These are phyloP conservation scores for Salarias fasciatus DNA, from an alignment of 2,797 vertebrate species.

Conservation along the genomic window DNA sequence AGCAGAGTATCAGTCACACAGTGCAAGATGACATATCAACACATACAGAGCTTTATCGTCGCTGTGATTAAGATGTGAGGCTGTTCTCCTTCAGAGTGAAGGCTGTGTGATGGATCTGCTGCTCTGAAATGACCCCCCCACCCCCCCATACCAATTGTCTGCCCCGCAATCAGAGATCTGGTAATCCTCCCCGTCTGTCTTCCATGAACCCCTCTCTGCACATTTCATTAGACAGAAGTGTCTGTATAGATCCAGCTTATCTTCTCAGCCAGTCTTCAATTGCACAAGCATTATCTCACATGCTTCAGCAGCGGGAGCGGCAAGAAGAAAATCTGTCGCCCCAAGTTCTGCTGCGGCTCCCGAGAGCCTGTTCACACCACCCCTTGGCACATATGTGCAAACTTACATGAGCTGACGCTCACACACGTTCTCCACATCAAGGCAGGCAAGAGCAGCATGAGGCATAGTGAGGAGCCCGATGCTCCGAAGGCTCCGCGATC, in stretches of 20 bases:
- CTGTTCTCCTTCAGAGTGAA: conserved; percentile 28
- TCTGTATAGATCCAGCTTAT: conserved; percentile 68
- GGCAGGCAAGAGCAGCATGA: conserved; percentile 30
- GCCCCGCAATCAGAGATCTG: conserved; percentile 55
- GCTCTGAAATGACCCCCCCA: conserved; percentile 46
- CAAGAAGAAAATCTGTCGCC: conserved; percentile 42
- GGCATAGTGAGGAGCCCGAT: conserved; percentile 45
- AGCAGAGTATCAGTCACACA: conserved; percentile 24
- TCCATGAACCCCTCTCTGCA: conserved; percentile 55
- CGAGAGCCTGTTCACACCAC: conserved; percentile 2
- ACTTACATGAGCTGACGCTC: conserved; percentile 14
- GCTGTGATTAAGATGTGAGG: conserved; percentile 34
- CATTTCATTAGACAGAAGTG: conserved; percentile 63
- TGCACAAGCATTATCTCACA: conserved; percentile 13
- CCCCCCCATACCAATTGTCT: conserved; percentile 48
- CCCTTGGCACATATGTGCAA: conserved; percentile 20
- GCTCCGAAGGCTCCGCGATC: conserved; percentile 33
- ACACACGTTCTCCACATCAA: conserved; percentile 26
- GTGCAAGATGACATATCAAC: conserved; percentile 9
- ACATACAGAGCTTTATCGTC: conserved; percentile 34
- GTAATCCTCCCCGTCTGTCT: conserved; percentile 78
- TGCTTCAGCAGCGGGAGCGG: conserved; percentile 20
- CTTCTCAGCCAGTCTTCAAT: conserved; percentile 51
- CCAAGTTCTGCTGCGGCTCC: conserved; percentile 31
- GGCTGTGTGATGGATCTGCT: conserved; percentile 50